Evolutionary conservation across 2,797 vertebrate species (phyloP).

Genomic region (Dallia pectoralis): DNA sequence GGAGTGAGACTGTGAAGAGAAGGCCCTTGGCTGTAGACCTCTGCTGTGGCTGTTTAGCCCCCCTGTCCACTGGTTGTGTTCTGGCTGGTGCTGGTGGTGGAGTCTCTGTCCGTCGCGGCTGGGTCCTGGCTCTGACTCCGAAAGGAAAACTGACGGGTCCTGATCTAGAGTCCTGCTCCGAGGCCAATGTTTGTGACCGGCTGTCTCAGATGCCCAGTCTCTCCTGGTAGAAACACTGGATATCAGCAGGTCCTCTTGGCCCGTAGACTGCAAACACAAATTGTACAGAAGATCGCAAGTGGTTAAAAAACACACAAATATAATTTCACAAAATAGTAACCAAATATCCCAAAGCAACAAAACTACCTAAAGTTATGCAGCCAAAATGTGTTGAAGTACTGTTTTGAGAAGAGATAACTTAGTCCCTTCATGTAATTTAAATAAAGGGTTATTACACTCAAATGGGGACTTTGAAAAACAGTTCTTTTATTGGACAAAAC

Average conservation of each 20-base stretch:
- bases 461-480: background rate
- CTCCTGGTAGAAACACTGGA: background rate
- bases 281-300: background rate
- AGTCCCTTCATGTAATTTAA: background rate
- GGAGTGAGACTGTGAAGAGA: too few relatives aligned
- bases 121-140: background rate
- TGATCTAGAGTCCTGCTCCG: background rate
- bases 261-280: background rate
- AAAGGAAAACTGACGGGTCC: background rate
- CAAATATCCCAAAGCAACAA: background rate
- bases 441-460: background rate
- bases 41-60: background rate
- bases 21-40: background rate
- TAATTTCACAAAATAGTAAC: background rate
- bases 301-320: background rate
- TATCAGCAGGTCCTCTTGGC: background rate
- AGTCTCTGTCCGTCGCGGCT: background rate
- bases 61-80: conserved; percentile 3
- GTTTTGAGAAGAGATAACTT: too few relatives aligned
- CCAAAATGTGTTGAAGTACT: background rate
- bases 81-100: background rate
- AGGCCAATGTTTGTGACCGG: background rate
- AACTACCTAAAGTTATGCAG: background rate
- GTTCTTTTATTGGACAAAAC: background rate
- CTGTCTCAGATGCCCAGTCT: background rate